A percentile compares a stretch with the other conserved stretches of the same genome.
Evolutionary conservation across 2,888 invertebrate genomes (phyloP).

Genomic region (Lordiphosa andalusiaca): DNA sequence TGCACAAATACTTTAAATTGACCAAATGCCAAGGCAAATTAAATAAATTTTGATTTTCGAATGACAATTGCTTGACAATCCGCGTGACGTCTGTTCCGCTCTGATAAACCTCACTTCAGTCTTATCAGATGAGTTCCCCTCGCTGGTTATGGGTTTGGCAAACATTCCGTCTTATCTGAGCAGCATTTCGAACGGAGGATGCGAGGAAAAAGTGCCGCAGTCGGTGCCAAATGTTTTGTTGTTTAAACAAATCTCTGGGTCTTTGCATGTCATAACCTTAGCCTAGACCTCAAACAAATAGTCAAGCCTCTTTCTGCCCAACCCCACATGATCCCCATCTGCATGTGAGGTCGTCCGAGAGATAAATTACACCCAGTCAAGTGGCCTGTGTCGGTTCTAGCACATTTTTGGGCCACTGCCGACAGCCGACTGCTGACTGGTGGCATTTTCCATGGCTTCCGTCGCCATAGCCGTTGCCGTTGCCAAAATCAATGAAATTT

Average conservation of each 20-base stretch:
- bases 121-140: conserved; percentile 5
- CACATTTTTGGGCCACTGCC: conserved; percentile 56
- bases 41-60: conserved; percentile 53
- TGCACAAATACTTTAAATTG: conserved; percentile 27
- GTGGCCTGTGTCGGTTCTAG: conserved; percentile 33
- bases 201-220: conserved; percentile 49
- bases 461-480: conserved; percentile 10
- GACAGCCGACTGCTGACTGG: conserved; percentile 34
- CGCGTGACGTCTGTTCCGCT: neutral
- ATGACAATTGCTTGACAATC: conserved; percentile 31
- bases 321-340: conserved; percentile 9
- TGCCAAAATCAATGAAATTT: conserved; percentile 73
- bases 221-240: conserved; percentile 53
- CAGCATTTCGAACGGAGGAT: conserved; percentile 22
- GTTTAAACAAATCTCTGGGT: conserved; percentile 41
- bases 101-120: neutral
- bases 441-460: conserved; percentile 39
- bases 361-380: conserved; percentile 63
- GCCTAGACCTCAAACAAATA: conserved; percentile 59
- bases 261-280: conserved; percentile 68
- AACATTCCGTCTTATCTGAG: conserved; percentile 53
- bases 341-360: conserved; percentile 49
- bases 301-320: conserved; percentile 4
- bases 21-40: conserved; percentile 40
- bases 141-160: conserved; percentile 38